These are phyloP conservation scores for Willisornis vidua DNA, from an alignment of 2,113 vertebrate genomes.

Conservation along the genomic window DNA sequence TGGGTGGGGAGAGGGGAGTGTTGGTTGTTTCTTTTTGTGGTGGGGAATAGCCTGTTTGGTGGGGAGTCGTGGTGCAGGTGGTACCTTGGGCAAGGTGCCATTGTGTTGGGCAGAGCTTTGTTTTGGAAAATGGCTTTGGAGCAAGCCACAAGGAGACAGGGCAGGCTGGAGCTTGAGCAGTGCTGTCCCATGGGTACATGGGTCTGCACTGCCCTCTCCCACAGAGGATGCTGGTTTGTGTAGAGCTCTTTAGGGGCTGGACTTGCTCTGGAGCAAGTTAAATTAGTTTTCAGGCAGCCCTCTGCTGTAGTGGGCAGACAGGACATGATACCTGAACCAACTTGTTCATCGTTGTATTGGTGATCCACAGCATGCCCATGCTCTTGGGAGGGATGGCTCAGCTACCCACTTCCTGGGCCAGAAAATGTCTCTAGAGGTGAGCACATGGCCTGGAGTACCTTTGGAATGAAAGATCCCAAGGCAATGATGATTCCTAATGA, in stretches of 20 bases:
- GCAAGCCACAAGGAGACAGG: neutral
- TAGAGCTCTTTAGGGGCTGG: neutral
- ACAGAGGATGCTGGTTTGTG: neutral
- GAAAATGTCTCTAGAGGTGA: neutral
- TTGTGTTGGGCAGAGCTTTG: neutral
- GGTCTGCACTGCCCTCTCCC: neutral
- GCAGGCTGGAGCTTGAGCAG: neutral
- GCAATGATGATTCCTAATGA: neutral
- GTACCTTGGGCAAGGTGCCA: neutral
- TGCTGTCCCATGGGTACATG: fast-evolving
- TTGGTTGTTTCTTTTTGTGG: neutral
- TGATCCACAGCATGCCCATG: neutral
- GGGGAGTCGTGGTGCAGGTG: neutral
- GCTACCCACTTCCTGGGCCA: fast-evolving
- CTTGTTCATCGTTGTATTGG: neutral
- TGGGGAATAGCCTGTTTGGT: fast-evolving
- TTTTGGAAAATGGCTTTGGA: neutral
- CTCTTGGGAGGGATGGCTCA: neutral
- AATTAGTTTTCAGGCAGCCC: neutral
- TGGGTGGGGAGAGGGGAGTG: neutral
- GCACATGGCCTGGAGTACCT: neutral
- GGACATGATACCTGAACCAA: neutral
- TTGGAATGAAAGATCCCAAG: neutral
- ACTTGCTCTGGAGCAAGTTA: neutral
- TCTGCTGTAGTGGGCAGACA: neutral